phyloP scores from a whole-genome alignment of 2,113 vertebrate genomes.

The Vulpes vulpes region DNA sequence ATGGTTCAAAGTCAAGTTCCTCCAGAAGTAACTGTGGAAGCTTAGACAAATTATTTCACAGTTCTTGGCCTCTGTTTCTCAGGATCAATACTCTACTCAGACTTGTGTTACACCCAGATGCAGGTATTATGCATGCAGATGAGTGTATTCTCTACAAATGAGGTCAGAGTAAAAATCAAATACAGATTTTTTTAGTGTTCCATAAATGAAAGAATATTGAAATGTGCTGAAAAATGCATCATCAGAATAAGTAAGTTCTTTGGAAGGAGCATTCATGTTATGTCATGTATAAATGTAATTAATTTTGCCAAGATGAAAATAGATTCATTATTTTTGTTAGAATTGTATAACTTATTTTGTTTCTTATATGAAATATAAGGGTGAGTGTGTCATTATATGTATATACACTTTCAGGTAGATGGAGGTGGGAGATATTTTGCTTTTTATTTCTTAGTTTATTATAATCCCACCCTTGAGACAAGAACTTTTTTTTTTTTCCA shows the following conservation, averaged over 20 bases:
- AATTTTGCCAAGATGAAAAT: slow-evolving; percentile 31
- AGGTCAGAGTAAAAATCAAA: neutral
- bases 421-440: neutral
- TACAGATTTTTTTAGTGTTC: neutral
- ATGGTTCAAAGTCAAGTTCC: neutral
- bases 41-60: neutral
- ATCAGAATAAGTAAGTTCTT: neutral
- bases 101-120: neutral
- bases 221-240: neutral
- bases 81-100: neutral
- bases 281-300: neutral
- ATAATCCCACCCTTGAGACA: neutral
- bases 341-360: neutral
- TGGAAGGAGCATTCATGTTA: neutral
- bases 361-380: neutral
- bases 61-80: neutral
- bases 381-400: neutral
- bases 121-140: neutral
- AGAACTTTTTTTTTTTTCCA: neutral
- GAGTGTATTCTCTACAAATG: neutral
- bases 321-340: neutral
- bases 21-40: neutral
- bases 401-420: neutral
- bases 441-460: slow-evolving; percentile 19
- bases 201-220: neutral